A percentile compares a stretch with the other conserved stretches of the same genome.
Conservation (phyloP, 2,113 vertebrate species). For the Myodes glareolus region DNA sequence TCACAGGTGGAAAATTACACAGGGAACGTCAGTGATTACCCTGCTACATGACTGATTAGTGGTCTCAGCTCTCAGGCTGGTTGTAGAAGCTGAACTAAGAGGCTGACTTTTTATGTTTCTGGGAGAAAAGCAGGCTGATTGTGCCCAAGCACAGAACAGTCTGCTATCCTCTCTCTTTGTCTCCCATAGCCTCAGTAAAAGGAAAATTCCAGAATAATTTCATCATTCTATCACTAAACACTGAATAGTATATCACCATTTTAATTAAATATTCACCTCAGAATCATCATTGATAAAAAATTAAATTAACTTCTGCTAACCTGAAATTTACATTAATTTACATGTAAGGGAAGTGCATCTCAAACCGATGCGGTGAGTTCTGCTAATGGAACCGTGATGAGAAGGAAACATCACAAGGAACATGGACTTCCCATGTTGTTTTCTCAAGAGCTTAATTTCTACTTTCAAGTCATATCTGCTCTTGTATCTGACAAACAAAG, state of each 20-base stretch:
- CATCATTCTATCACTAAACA: conserved; percentile 2
- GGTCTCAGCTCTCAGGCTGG: background rate
- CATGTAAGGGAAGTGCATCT: background rate
- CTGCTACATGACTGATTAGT: background rate
- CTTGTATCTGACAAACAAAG: conserved; percentile 34
- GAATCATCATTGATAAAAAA: background rate
- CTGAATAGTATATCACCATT: background rate
- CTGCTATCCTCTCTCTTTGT: background rate
- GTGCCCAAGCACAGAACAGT: background rate
- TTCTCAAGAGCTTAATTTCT: background rate
- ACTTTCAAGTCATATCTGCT: conserved; percentile 8
- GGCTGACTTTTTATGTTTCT: background rate
- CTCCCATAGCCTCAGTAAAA: background rate
- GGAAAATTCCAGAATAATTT: conserved; percentile 11
- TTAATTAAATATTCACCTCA: conserved; percentile 31
- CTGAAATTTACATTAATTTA: conserved; percentile 20
- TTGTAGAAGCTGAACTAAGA: background rate
- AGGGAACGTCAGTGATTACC: background rate
- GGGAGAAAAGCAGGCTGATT: conserved; percentile 5
- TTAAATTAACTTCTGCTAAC: conserved; percentile 33
- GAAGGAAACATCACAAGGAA: background rate
- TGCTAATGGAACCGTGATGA: background rate
- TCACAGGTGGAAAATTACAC: background rate
- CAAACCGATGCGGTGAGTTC: background rate
- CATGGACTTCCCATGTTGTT: background rate